Evolutionary conservation across 2,797 vertebrate species (phyloP), one percentile per base, ranked within the genome.

Genomic region (Ambastaia sidthimunki): DNA sequence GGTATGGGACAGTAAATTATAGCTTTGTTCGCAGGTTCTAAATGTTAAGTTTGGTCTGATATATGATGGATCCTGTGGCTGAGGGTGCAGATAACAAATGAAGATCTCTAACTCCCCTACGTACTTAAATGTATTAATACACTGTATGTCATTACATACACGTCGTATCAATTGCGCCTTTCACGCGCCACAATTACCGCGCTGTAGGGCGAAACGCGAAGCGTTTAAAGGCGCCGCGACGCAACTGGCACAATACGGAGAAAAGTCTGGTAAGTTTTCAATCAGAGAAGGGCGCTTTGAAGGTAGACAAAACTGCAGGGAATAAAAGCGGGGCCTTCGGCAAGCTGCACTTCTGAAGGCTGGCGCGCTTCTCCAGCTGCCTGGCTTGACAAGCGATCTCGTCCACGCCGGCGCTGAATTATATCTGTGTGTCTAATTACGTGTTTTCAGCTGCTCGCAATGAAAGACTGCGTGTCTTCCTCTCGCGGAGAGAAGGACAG

Each of bases 351-450:
- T 90, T 93, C 90, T 91, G 86, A 92, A 85, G 78, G 74, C 59
- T 68, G 77, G 62, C 31, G 69, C 59, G 72, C 82, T 85, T 86
- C 86, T 83, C 78, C 76, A 82, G 83, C 86, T 91, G 89, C 89
- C 86, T 88, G 85, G 80, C 88, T 83, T 93, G 93, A 93, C 91
- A 92, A 91, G 90, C 83, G n/a, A n/a, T n/a, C n/a, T n/a, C n/a
- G n/a, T n/a, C n/a, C n/a, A n/a, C n/a, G 83, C 88, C 88, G 86
- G 81, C 86, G 85, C 86, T 84, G 86, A 92, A 91, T 93, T 92
- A 91, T 90, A 91, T 91, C 87, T 87, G 85, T 87, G 89, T 86
- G 88, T 91, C 90, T 94, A 93, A 93, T 94, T 92, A 93, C 92
- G 92, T 92, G 88, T 90, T 93, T 92, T 93, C 88, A 91, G 89